Conservation (phyloP, 2,797 vertebrate genomes). For the Mareca strepera region DNA sequence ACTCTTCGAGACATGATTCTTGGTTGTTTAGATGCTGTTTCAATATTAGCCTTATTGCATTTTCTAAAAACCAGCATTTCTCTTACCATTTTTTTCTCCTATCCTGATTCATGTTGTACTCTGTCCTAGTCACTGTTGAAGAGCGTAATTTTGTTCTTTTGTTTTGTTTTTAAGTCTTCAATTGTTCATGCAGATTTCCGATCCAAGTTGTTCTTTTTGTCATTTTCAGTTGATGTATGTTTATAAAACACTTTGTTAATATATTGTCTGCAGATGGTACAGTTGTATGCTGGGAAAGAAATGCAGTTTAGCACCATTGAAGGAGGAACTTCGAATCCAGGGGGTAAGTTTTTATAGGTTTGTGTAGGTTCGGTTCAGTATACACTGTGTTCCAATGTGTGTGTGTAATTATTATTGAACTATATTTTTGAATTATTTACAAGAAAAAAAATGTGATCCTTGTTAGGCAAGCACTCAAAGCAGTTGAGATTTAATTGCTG, state of each 20-base stretch:
- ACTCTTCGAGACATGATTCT: background rate
- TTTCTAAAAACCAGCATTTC: background rate
- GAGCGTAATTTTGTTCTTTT: background rate
- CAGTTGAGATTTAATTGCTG: background rate
- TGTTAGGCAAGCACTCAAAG: background rate
- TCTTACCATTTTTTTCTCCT: background rate
- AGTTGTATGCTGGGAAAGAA: conserved; percentile 99
- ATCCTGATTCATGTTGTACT: background rate
- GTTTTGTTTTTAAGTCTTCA: background rate
- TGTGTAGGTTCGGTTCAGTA: background rate
- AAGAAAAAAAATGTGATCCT: background rate
- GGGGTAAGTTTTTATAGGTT: conserved; percentile 82
- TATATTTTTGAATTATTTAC: background rate
- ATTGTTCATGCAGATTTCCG: background rate
- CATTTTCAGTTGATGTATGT: background rate
- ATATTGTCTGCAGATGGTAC: conserved; percentile 89
- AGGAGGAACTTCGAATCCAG: conserved; percentile 95
- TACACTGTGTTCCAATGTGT: background rate
- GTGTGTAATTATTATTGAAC: background rate
- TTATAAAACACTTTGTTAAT: background rate
- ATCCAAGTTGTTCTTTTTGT: background rate
- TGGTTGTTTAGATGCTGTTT: background rate
- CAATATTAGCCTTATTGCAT: background rate
- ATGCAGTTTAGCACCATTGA: conserved; percentile 94
- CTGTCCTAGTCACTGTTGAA: background rate